Evolutionary conservation across 1,140 invertebrate species (phyloP).

Genomic region (Arctopsyche grandis): DNA sequence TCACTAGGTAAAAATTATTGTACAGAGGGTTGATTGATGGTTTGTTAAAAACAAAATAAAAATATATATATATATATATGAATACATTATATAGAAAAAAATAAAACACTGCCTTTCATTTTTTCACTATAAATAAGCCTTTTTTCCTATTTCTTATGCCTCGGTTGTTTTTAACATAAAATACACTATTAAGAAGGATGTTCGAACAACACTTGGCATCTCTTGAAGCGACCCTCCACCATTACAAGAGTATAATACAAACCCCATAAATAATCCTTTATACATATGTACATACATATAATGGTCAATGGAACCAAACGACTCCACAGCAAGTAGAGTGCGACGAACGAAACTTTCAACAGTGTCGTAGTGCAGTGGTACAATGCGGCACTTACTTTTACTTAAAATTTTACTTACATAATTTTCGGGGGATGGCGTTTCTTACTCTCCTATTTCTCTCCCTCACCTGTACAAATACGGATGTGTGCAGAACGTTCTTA

Average conservation of each 20-base stretch:
- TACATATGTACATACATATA: no score
- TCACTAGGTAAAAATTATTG: conserved; percentile 26
- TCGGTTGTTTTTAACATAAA: background rate
- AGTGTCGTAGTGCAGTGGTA: conserved; percentile 14
- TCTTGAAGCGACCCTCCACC: background rate
- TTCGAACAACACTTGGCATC: background rate
- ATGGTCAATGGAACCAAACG: conserved; percentile 32
- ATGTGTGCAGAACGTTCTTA: background rate
- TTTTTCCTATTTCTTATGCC: no score
- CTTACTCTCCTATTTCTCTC: no score
- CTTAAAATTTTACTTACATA: no score
- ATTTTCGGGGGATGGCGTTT: no score
- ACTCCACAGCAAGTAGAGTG: background rate
- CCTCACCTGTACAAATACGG: no score
- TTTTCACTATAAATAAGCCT: no score
- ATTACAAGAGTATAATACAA: background rate
- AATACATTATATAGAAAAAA: conserved; percentile 25
- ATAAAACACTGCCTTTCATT: background rate
- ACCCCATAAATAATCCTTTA: conserved; percentile 34
- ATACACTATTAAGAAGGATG: background rate
- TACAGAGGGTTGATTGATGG: conserved; percentile 27
- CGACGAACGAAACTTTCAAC: background rate
- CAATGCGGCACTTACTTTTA: no score
- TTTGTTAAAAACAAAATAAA: conserved; percentile 22
- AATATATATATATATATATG: background rate